These are phyloP conservation scores for Talpa occidentalis DNA, from an alignment of 2,113 vertebrate genomes.

Conservation along the genomic window DNA sequence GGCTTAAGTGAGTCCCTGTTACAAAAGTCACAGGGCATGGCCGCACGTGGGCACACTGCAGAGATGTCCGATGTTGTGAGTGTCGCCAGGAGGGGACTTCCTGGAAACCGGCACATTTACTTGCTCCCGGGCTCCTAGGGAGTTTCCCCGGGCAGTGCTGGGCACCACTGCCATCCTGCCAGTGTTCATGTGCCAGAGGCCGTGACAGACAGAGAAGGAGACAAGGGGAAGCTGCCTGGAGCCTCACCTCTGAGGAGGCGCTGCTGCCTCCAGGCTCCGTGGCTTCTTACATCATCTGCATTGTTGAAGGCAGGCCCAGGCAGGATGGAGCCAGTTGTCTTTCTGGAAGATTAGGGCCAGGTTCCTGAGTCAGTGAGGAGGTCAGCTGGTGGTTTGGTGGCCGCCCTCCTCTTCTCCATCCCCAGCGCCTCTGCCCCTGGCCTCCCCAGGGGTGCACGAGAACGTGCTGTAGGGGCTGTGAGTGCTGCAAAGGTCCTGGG, in stretches of 20 bases:
- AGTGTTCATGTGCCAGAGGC: neutral
- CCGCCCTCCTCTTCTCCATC: neutral
- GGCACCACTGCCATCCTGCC: neutral
- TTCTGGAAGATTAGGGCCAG: neutral
- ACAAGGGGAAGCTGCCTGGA: neutral
- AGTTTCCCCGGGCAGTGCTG: neutral
- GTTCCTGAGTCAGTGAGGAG: neutral
- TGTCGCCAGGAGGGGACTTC: neutral
- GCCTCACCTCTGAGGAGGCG: neutral
- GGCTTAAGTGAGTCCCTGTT: neutral
- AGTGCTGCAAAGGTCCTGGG: neutral
- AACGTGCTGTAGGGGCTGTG: neutral
- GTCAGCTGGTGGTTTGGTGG: neutral
- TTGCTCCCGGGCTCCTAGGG: neutral
- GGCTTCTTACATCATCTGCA: neutral
- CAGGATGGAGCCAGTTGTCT: neutral
- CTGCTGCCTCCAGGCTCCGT: too few species aligned
- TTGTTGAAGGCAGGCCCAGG: too few species aligned
- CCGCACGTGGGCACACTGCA: accelerated
- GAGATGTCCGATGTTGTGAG: too few species aligned
- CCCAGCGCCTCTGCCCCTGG: neutral
- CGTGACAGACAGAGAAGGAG: neutral
- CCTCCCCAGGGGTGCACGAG: neutral
- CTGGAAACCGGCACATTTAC: neutral
- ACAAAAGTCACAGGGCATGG: neutral